Conservation (phyloP, 2,113 vertebrate genomes). For the Dipodomys stephensi region DNA sequence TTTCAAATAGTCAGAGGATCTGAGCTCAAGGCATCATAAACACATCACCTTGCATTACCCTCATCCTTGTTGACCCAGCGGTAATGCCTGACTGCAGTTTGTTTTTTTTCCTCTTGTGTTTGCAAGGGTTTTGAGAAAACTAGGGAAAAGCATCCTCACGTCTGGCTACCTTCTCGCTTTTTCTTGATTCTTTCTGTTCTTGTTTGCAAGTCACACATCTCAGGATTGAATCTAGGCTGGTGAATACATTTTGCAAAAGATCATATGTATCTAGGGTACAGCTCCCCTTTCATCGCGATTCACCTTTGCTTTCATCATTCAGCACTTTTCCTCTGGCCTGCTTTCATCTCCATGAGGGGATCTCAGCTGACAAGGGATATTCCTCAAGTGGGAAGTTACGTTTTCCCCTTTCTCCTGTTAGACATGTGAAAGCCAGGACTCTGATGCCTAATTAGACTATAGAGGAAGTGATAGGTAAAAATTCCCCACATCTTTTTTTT, state of each 20-base stretch:
- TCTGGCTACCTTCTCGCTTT: neutral
- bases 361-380: neutral
- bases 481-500: neutral
- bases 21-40: neutral
- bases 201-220: neutral
- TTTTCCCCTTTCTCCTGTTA: conserved; percentile 4
- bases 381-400: neutral
- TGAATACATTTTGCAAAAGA: conserved; percentile 40
- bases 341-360: neutral
- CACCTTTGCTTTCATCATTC: neutral
- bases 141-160: neutral
- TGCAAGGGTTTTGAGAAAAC: neutral
- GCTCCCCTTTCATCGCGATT: neutral
- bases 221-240: neutral
- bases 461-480: neutral
- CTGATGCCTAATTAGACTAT: neutral
- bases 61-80: neutral
- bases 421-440: neutral
- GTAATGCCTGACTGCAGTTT: neutral
- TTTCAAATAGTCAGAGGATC: neutral
- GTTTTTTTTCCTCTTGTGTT: neutral
- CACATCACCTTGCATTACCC: neutral
- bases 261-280: neutral
- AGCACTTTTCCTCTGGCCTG: conserved; percentile 31
- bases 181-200: conserved; percentile 38